These are phyloP conservation scores for Agapostemon virescens DNA, from an alignment of 2,888 invertebrate genomes.

Conservation along the genomic window DNA sequence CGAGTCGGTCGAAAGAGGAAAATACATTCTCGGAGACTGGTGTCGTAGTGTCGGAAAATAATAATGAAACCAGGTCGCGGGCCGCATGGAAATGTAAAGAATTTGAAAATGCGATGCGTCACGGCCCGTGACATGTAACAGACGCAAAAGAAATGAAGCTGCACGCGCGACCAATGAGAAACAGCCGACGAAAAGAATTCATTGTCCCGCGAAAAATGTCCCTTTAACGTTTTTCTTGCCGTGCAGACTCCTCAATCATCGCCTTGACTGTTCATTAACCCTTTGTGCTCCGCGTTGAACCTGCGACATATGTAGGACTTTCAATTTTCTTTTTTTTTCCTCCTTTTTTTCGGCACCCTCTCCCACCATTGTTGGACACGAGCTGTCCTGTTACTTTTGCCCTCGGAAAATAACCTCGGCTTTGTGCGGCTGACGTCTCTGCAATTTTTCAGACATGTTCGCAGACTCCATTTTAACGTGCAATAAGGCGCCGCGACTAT, in stretches of 20 bases:
- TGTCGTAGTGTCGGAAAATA: neutral
- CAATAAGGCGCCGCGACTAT: slow-evolving; percentile 19
- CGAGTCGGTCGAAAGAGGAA: neutral
- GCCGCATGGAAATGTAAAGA: slow-evolving; percentile 35
- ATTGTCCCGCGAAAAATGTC: slow-evolving; percentile 42
- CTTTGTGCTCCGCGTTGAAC: slow-evolving; percentile 29
- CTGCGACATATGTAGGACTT: slow-evolving; percentile 46
- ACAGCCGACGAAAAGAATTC: slow-evolving; percentile 37
- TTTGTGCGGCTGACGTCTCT: slow-evolving; percentile 47
- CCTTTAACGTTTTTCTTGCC: slow-evolving; percentile 35
- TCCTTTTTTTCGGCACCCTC: neutral
- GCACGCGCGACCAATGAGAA: slow-evolving; percentile 4
- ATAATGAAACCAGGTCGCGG: slow-evolving; percentile 47
- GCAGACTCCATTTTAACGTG: slow-evolving; percentile 10
- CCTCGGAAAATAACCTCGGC: slow-evolving; percentile 40
- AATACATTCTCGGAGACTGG: slow-evolving; percentile 3
- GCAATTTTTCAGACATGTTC: slow-evolving; percentile 41
- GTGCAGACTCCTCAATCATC: slow-evolving; percentile 47
- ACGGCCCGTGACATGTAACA: slow-evolving; percentile 48
- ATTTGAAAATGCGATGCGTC: slow-evolving; percentile 53
- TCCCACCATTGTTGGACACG: slow-evolving; percentile 30
- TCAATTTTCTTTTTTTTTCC: slow-evolving; percentile 29
- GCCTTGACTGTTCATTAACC: slow-evolving; percentile 53
- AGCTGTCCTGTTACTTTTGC: slow-evolving; percentile 44
- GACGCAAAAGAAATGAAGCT: slow-evolving; percentile 53